Evolutionary conservation across 2,797 vertebrate genomes (phyloP).

Genomic region (Acanthurus leucopareius): DNA sequence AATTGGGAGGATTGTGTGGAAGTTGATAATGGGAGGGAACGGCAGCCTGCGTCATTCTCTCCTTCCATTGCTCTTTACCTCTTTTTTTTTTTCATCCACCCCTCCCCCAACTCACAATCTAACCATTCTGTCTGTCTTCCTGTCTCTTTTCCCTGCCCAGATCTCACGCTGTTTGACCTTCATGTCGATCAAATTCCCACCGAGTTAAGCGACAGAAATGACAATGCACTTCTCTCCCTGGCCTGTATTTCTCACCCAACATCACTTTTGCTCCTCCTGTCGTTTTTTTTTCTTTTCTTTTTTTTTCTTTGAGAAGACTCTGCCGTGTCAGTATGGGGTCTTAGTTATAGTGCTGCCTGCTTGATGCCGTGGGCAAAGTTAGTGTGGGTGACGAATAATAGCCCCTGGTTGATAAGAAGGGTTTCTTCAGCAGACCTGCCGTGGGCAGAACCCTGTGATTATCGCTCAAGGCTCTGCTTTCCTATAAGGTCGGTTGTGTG

Average conservation of each 20-base stretch:
- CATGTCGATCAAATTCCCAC: slow-evolving; percentile 31
- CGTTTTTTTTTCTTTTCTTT: slow-evolving; percentile 18
- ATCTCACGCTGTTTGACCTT: slow-evolving; percentile 54
- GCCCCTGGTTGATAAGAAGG: slow-evolving; percentile 46
- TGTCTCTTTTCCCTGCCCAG: slow-evolving; percentile 49
- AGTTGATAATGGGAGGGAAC: slow-evolving; percentile 40
- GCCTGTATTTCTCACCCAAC: slow-evolving; percentile 20
- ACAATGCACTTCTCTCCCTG: slow-evolving; percentile 6
- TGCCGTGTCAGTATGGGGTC: slow-evolving; percentile 10
- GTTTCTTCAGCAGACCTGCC: slow-evolving; percentile 2
- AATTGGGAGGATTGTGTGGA: slow-evolving; percentile 34
- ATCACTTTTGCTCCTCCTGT: slow-evolving; percentile 15
- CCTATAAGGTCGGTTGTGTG: slow-evolving; percentile 26
- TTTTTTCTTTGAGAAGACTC: slow-evolving; percentile 14
- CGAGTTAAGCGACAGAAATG: slow-evolving; percentile 26
- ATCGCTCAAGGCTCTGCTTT: slow-evolving; percentile 19
- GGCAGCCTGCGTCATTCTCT: slow-evolving; percentile 51
- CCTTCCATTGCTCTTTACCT: slow-evolving; percentile 70
- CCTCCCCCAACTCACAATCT: slow-evolving; percentile 29
- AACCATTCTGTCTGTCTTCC: slow-evolving; percentile 54
- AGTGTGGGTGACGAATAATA: slow-evolving; percentile 14
- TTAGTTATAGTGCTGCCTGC: slow-evolving; percentile 17
- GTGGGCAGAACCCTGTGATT: slow-evolving; percentile 55
- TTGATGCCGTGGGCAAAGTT: slow-evolving; percentile 2
- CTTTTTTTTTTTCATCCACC: slow-evolving; percentile 36